Evolutionary conservation across 2,888 invertebrate species (phyloP), one percentile per base, ranked within the genome.

Genomic region (Ennomos erosarius): DNA sequence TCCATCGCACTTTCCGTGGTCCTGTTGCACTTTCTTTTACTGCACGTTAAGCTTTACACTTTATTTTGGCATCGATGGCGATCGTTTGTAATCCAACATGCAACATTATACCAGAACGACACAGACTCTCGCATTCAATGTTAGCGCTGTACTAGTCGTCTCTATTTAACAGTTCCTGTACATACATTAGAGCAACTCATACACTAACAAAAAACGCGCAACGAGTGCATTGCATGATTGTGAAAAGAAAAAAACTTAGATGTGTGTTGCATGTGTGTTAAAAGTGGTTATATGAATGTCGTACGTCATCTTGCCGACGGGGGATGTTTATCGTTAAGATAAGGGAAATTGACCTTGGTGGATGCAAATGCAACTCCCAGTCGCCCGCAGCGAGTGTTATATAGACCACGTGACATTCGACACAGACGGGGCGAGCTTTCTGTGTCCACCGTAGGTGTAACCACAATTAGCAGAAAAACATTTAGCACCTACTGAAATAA

Each of bases 251-350:
- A 82, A 80, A 82, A 77, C 53, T 83, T 90, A 90, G 89, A 86
- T 88, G 89, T 90, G 92, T 92, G 91, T 91, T 90, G 90, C 90
- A 90, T 91, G 90, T 90, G 90, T 91, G 88, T 91, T 63, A 73
- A 81, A 26, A 79, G 85, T 88, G 81, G 75, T 81, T 79, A 81
- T 80, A 84, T 90, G 82, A 76, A 86, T 90, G 90, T 91, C 92
- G 91, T 91, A 89, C 88, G 85, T 88, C 88, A 89, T 90, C 89
- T 89, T 85, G 83, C 74, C 73, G 82, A 85, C 82, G 84, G 78
- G 79, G 81, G 90, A 88, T 88, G 88, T 88, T 89, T 88, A 84
- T 82, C 76, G 74, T 87, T 90, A 89, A 90, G 83, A 88, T 84
- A 80, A 84, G 82, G 90, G 90, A 92, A 91, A 78, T 88, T 92